Percentiles rank a stretch among this genome's conserved stretches.
phyloP scores from a whole-genome alignment of 2,113 vertebrate species.

The Lophura nycthemera region DNA sequence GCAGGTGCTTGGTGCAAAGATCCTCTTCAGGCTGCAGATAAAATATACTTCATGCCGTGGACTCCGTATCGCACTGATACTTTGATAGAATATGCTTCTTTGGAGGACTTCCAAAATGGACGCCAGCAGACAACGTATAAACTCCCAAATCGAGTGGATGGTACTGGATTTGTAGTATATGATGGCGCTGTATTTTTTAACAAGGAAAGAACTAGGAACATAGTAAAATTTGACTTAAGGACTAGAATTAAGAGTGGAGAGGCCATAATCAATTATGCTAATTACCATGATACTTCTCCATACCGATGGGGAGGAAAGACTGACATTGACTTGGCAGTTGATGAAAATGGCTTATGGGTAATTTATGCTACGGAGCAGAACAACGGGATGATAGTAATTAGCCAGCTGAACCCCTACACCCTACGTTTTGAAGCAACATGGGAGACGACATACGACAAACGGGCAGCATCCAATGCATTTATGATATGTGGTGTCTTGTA shows the following conservation, averaged over 20 bases:
- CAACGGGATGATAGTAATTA: constrained; percentile 98
- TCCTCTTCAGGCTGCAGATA: constrained; percentile 97
- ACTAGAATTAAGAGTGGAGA: constrained; percentile 99
- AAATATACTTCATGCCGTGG: constrained; percentile 99
- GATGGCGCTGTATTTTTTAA: constrained; percentile 99
- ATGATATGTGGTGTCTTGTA: constrained; percentile 99
- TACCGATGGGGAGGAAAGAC: constrained; percentile 99
- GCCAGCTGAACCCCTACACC: constrained; percentile 97
- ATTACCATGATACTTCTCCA: constrained; percentile 98
- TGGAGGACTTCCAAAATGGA: constrained; percentile 94
- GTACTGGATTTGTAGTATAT: constrained; percentile 98
- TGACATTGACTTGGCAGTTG: constrained; percentile 96
- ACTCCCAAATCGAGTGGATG: constrained; percentile 96
- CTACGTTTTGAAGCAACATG: constrained; percentile 97
- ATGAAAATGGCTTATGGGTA: constrained; percentile 98
- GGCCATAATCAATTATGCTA: constrained; percentile 98
- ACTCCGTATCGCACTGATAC: constrained; percentile 98
- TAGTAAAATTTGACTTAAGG: constrained; percentile 98
- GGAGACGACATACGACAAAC: constrained; percentile 95
- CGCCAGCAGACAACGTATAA: constrained; percentile 96
- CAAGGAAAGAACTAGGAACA: constrained; percentile 98
- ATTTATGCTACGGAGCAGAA: constrained; percentile 99
- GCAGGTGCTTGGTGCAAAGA: constrained; percentile 99
- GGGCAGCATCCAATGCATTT: constrained; percentile 97
- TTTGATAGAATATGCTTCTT: constrained; percentile 94